Base-by-base conservation (phyloP, 2,797 vertebrate genomes). In the Myotis pilosus region DNA sequence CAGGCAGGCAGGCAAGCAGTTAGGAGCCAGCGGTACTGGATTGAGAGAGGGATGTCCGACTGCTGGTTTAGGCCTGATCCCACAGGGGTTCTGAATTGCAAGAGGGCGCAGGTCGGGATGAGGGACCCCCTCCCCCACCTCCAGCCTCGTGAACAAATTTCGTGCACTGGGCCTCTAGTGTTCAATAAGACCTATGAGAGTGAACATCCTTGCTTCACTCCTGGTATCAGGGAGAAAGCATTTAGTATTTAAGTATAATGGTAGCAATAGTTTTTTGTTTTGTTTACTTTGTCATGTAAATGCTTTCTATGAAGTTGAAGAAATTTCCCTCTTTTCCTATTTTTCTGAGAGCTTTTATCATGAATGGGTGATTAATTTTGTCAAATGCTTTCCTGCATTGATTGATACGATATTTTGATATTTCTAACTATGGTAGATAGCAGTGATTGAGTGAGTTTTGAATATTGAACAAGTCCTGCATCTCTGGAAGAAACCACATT, bases 381-480 rank as follows among this genome's bases (percentile, higher is more conserved):
- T 17, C 16, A 17, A 51, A 51, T 51, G 15, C 49, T 51, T 82
- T 86, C 60, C 33, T 94, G 7, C 17, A 86, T 72, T 28, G 55
- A 49, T 78, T 66, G 7, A 68, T 89, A 60, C 20, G 10, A 62
- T 49, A 25, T 30, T 87, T 15, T 89, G 74, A 33, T 33, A 92
- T 89, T 53, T 74, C 74, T 89, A 30, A 82, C 81, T 94, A 36
- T 51, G 11, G 38, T 53, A 4, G 6, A 44, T 51, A 81, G 23
- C 16, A 47, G 1, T 71, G 49, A 81, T 44, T 81, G 28, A 75
- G 20, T 81, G 28, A 75, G 20, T 75, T 94, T 89, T 69, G 49
- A 96, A 81, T 75, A n/a, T 28, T 89, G 69, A 85, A 62, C 11
- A 30, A 95, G n/a, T 75, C 25, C 68, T 89, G 36, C 16, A 71